Base-by-base conservation (phyloP, 2,797 vertebrate genomes). In the Pangasius djambal region DNA sequence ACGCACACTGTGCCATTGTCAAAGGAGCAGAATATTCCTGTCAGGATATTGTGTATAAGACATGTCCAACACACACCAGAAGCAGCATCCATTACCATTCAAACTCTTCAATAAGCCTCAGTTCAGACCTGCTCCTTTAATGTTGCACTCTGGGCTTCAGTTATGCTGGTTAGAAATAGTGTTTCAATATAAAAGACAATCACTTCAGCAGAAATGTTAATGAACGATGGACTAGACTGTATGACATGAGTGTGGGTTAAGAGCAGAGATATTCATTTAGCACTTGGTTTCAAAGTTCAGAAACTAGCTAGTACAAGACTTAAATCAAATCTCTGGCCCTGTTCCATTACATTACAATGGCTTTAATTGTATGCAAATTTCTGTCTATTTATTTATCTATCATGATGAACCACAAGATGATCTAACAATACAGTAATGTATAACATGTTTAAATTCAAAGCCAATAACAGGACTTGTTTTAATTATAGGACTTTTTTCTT, bases 161-260 rank as follows among this genome's bases (percentile, higher is more conserved):
- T 61, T 81, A 37, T 81, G 78, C 55, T 81, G 31, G 55, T 78
- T 52, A 52, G 28, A 78, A 28, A 52, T 78, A 78, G 28, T 52
- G 28, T 37, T 82, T 82, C 79, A 40, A 82, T 61, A 61, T 34
- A 81, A 10, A 59, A n/a, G 72, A 50, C 13, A 59, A 34, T 81
- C 18, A 55, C 7, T 79, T 81, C 18, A 59, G 31, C n/a, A 37
- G 78, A 40, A 57, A 22, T 82, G 4, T 6, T 37, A 59, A 59
- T 37, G 78, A 7, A 31, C 5, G 16, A 31, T 31, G 77, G 9
- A 57, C 31, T 81, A 22, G 77, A 79, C 2, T 20, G 6, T 4
- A 31, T 55, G 31, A 55, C 16, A 79, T 31, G 50, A 55, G 15
- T 55, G 50, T 0, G 16, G 28, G n/a, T 55, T 78, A 78, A 78